Percentiles rank a stretch among this genome's conserved stretches.
phyloP scores from a whole-genome alignment of 2,888 invertebrate genomes.

The Diaprepes abbreviatus region DNA sequence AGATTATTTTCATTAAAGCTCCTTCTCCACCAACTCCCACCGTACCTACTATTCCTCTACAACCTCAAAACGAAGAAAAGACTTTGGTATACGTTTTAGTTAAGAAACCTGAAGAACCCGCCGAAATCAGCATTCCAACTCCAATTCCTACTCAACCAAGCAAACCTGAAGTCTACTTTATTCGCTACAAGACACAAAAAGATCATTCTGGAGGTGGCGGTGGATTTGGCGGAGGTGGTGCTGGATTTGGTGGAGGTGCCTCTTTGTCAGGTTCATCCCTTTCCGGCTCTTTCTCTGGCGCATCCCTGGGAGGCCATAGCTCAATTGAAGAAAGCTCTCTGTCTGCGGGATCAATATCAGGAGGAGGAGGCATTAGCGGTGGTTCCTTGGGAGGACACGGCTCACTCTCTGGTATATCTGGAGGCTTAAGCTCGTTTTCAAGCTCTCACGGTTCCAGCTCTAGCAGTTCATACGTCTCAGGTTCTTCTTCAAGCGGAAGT shows the following conservation, averaged over 20 bases:
- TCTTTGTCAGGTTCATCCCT: slow-evolving; percentile 40
- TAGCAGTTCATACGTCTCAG: slow-evolving; percentile 40
- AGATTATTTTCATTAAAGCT: slow-evolving; percentile 53
- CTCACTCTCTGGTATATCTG: slow-evolving; percentile 16
- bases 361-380: slow-evolving; percentile 36
- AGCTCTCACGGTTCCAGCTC: slow-evolving; percentile 42
- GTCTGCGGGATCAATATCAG: slow-evolving; percentile 20
- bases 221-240: slow-evolving; percentile 54
- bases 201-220: slow-evolving; percentile 56
- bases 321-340: slow-evolving; percentile 13
- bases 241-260: slow-evolving; percentile 59
- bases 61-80: slow-evolving; percentile 87
- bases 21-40: slow-evolving; percentile 75
- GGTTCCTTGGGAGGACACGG: background rate
- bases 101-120: slow-evolving; percentile 88
- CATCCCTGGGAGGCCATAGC: slow-evolving; percentile 30
- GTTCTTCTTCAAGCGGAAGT: slow-evolving; percentile 45
- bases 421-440: slow-evolving; percentile 36
- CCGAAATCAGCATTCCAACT: slow-evolving; percentile 83
- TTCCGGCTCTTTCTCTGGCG: slow-evolving; percentile 19
- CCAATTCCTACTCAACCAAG: slow-evolving; percentile 85
- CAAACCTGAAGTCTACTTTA: slow-evolving; percentile 93
- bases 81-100: slow-evolving; percentile 90
- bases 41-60: slow-evolving; percentile 82
- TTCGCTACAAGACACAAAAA: slow-evolving; percentile 84